Evolutionary conservation across 2,888 invertebrate genomes (phyloP).

Genomic region (Cheilosia vulpina): DNA sequence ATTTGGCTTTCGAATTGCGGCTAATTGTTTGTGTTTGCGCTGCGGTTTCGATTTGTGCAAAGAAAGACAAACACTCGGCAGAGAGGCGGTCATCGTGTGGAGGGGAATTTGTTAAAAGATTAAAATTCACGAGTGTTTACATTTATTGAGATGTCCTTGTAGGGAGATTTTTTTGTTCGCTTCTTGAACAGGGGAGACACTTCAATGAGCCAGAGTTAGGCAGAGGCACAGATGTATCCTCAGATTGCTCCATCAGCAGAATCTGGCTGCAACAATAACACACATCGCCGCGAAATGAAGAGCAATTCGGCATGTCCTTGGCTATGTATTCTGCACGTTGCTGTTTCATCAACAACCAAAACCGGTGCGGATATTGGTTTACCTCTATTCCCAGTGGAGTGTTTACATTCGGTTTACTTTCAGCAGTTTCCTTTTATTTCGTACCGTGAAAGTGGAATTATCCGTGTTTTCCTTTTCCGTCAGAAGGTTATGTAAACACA

Average conservation of each 20-base stretch:
- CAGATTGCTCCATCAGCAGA: conserved; percentile 38
- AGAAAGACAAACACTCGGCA: not conserved
- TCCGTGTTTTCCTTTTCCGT: conserved; percentile 39
- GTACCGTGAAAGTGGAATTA: conserved; percentile 28
- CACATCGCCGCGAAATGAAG: not conserved
- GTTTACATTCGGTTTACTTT: conserved; percentile 68
- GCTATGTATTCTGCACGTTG: not conserved
- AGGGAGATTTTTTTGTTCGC: not conserved
- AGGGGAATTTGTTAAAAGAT: not conserved
- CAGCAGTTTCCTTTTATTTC: conserved; percentile 23
- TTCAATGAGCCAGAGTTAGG: no score
- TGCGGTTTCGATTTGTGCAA: conserved; percentile 21
- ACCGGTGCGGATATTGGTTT: conserved; percentile 50
- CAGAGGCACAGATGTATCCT: no score
- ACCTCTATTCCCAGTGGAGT: conserved; percentile 68
- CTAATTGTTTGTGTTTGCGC: conserved; percentile 25
- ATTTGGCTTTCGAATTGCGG: conserved; percentile 11
- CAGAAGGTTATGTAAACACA: conserved; percentile 63
- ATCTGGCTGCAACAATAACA: conserved; percentile 14
- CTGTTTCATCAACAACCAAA: conserved; percentile 34
- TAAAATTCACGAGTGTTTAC: not conserved
- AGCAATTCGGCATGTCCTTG: conserved; percentile 21
- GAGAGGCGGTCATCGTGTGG: not conserved
- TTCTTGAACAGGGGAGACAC: not conserved
- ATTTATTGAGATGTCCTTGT: not conserved